Evolutionary conservation across 2,113 vertebrate genomes (phyloP), one percentile per base, ranked within the genome.

Genomic region (Sylvietta virens): DNA sequence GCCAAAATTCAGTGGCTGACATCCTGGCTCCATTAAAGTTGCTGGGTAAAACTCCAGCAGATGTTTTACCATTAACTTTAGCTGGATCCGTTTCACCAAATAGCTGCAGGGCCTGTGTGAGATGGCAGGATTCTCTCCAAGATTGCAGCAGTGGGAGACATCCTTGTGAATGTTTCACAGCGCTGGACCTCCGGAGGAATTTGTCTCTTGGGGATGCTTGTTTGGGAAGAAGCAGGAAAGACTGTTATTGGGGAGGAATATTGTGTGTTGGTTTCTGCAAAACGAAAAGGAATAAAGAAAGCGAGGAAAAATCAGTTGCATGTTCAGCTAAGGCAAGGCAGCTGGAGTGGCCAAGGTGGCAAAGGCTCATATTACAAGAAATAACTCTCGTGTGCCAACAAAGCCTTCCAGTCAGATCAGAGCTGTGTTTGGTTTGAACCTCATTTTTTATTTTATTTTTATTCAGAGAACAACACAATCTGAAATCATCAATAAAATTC

Each of bases 11-110:
- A 96, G 93, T 88, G 95, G 94, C 88, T 96, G 94, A 97, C 79
- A 83, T 95, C 88, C 96, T 96, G 93, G 79, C 92, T 95, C 88
- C 85, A 90, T 96, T 95, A 90, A 96, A 95, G 93, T 86, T 86
- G 31, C 93, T 96, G 91, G 92, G 92, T 96, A 96, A 91, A 96
- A 91, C 95, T 96, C 94, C 92, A 96, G 72, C 96, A 97, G 96
- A 96, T 95, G 95, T 97, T 97, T 96, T 86, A 90, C 90, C 94
- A 88, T 90, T 97, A 91, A 93, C 79, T 96, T 96, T 88, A 96
- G 71, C 94, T 95, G 94, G 94, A 95, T 90, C 64, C 1, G 14
- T 96, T 96, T 96, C 94, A 96, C 90, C 85, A 91, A 95, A 90
- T 92, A 93, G 94, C 92, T 93, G 39, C 90, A 96, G 81, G 71